Evolutionary conservation across 2,888 invertebrate genomes (phyloP), one percentile per base, ranked within the genome.

Genomic region (Gandaritis pyraliata): DNA sequence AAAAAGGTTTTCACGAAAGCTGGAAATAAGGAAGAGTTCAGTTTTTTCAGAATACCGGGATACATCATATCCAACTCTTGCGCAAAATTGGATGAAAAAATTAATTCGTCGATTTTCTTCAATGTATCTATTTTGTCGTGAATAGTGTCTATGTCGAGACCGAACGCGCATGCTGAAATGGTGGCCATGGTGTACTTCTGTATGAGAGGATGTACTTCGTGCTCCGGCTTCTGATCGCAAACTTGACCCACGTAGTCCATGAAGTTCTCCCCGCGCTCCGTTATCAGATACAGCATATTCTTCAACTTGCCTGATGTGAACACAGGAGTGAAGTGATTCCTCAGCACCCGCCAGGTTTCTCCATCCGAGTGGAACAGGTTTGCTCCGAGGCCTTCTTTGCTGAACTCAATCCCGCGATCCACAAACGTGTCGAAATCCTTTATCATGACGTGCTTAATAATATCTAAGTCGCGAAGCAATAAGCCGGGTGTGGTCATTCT

Each of bases 381-480:
- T 11, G 72, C 75, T 46, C 81, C 80, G n/a, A 86, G 49, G 4
- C 72, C 73, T 53, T 79, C 67, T 30, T 81, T 76, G 49, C 78
- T 78, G 38, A 78, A 77, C 29, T 75, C 72, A 8, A 78, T 29
- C 13, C 80, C 82, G 43, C 87, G 78, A 12, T 83, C 78, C 8
- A 75, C 64, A 45, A 86, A 87, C 0, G 38, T 49, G 8, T 81
- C 75, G 36, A 85, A 86, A 43, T 86, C 86, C 51, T 84, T 85
- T 6, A 85, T 73, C 7, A 86, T 62, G 29, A 86, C 72, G 46
- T 79, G 74, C 58, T 82, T 85, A 12, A 80, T 76, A 36, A 82
- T 65, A 53, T 86, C 82, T 16, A 83, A 72, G 61, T 87, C 85
- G 11, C 80, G 75, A 41, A 87, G 69, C 8, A 86, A 38, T 12